phyloP scores from a whole-genome alignment of 2,113 vertebrate genomes.

The Salvelinus namaycush region DNA sequence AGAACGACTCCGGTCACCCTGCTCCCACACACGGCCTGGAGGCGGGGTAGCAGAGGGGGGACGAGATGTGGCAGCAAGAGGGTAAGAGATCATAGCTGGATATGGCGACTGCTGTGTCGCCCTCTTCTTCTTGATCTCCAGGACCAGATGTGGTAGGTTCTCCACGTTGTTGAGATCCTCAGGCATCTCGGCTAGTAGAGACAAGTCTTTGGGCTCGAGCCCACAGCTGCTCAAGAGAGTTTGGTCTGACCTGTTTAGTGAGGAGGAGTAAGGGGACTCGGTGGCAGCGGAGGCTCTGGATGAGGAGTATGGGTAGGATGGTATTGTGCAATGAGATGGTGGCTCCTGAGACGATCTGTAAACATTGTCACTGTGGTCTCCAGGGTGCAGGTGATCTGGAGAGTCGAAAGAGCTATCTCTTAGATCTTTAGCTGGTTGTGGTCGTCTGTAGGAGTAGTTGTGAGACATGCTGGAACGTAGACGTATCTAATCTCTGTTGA shows the following conservation, averaged over 20 bases:
- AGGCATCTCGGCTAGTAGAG: conserved; percentile 88
- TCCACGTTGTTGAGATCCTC: conserved; percentile 91
- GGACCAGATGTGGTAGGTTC: conserved; percentile 88
- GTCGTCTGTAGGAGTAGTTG: conserved; percentile 41
- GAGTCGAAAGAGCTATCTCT: conserved; percentile 27
- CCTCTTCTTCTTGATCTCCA: conserved; percentile 86
- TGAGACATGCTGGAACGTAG: conserved; percentile 61
- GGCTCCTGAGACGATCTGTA: conserved; percentile 38
- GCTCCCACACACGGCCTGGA: conserved; percentile 21
- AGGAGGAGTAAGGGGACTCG: background rate
- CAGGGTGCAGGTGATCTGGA: conserved; percentile 16
- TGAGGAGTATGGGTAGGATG: conserved; percentile 15
- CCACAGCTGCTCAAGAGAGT: conserved; percentile 92
- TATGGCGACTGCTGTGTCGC: conserved; percentile 22
- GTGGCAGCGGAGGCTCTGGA: conserved; percentile 23
- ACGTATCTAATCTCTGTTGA: conserved; percentile 44
- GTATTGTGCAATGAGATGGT: conserved; percentile 14
- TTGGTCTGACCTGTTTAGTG: conserved; percentile 38
- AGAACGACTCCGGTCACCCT: conserved; percentile 10
- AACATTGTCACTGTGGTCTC: conserved; percentile 3
- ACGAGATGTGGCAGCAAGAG: background rate
- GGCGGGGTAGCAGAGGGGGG: conserved; percentile 9
- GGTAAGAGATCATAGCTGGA: conserved; percentile 6
- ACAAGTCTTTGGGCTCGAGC: conserved; percentile 86
- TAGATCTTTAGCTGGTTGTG: background rate